Percentiles rank a stretch among this genome's conserved stretches.
Evolutionary conservation across 2,888 invertebrate species (phyloP).

Genomic region (Chalcis sispes): DNA sequence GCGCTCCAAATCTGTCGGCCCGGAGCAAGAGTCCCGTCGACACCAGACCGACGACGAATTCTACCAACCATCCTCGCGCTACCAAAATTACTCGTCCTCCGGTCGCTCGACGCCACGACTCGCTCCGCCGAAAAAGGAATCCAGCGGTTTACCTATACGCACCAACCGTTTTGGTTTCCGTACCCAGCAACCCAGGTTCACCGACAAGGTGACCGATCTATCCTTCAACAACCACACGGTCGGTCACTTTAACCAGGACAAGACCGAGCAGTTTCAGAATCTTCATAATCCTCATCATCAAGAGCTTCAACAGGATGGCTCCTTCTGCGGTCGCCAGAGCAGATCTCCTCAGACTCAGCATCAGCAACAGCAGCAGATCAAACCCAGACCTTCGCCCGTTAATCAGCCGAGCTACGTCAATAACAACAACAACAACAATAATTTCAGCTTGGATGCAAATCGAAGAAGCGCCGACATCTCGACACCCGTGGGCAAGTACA

Average conservation of each 20-base stretch:
- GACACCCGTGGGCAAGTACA: constrained; percentile 79
- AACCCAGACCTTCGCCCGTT: constrained; percentile 72
- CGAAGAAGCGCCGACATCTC: constrained; percentile 57
- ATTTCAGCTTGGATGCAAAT: background rate
- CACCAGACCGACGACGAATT: constrained; percentile 73
- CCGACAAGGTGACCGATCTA: constrained; percentile 83
- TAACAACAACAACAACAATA: constrained; percentile 22
- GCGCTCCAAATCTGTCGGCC: constrained; percentile 76
- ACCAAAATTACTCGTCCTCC: constrained; percentile 73
- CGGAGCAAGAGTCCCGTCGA: constrained; percentile 72
- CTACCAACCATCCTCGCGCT: constrained; percentile 61
- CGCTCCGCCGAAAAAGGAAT: constrained; percentile 83
- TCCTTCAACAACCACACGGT: constrained; percentile 72
- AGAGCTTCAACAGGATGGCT: constrained; percentile 64
- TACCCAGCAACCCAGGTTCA: constrained; percentile 80
- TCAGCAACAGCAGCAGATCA: constrained; percentile 75
- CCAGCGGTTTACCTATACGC: constrained; percentile 79
- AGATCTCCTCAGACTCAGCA: constrained; percentile 63
- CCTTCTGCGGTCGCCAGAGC: constrained; percentile 61
- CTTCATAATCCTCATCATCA: constrained; percentile 60
- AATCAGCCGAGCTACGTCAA: constrained; percentile 20
- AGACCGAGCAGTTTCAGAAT: constrained; percentile 64
- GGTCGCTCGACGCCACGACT: constrained; percentile 82
- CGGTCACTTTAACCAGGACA: constrained; percentile 78
- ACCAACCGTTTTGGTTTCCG: constrained; percentile 88